Conservation (phyloP, 1,140 invertebrate genomes). For the Pseudoatta argentina region DNA sequence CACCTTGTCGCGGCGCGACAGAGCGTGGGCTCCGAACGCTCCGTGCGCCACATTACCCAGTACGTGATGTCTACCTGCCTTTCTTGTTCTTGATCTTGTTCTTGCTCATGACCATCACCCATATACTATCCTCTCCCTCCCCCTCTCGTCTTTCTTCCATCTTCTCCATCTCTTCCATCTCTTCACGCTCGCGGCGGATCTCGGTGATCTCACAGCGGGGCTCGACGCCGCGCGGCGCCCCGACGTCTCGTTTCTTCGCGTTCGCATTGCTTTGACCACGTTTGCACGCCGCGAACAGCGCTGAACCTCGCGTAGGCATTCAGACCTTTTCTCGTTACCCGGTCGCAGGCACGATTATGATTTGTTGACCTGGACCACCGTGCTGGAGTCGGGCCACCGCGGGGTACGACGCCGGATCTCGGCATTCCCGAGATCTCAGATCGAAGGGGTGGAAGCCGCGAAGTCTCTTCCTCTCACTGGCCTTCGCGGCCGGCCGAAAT, state of each 20-base stretch:
- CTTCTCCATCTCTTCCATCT: slow-evolving; percentile 52
- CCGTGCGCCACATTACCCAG: slow-evolving; percentile 71
- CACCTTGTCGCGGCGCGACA: slow-evolving; percentile 75
- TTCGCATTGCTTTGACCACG: slow-evolving; percentile 46
- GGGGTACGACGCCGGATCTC: slow-evolving; percentile 55
- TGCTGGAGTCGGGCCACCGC: slow-evolving; percentile 76
- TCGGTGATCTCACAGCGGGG: slow-evolving; percentile 64
- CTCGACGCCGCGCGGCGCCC: slow-evolving; percentile 43
- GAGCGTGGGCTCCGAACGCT: slow-evolving; percentile 71
- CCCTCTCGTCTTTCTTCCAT: slow-evolving; percentile 8
- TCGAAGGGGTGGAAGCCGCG: slow-evolving; percentile 58
- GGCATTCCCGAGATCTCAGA: slow-evolving; percentile 6
- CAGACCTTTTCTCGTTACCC: slow-evolving; percentile 81
- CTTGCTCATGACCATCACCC: slow-evolving; percentile 71
- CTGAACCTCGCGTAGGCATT: slow-evolving; percentile 75
- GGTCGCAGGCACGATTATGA: slow-evolving; percentile 84
- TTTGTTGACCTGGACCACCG: slow-evolving; percentile 84
- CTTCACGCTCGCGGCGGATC: slow-evolving; percentile 43
- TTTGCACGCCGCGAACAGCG: slow-evolving; percentile 53
- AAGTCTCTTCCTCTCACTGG: slow-evolving; percentile 4
- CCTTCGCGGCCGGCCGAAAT: neutral
- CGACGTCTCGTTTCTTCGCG: slow-evolving; percentile 46
- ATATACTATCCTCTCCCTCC: neutral
- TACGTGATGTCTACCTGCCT: slow-evolving; percentile 68
- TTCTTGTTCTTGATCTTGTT: slow-evolving; percentile 76